phyloP scores from a whole-genome alignment of 2,888 invertebrate species.

The Epirrhoe tristata region DNA sequence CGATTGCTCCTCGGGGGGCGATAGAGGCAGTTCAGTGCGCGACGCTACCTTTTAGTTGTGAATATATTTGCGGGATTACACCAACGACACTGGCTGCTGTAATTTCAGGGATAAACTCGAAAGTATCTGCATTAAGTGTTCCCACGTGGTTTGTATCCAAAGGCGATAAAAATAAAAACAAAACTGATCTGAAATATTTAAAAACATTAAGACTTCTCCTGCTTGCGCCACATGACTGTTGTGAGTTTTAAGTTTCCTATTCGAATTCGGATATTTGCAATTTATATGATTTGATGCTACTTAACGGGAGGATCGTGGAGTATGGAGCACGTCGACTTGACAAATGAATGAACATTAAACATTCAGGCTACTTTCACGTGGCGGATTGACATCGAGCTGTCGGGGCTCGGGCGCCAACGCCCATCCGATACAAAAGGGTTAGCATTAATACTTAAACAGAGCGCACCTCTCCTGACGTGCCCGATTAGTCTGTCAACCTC shows the following conservation, averaged over 20 bases:
- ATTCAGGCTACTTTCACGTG: conserved; percentile 68
- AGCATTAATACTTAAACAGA: conserved; percentile 79
- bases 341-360: conserved; percentile 82
- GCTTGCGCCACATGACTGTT: background rate
- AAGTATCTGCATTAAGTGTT: conserved; percentile 66
- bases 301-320: conserved; percentile 17
- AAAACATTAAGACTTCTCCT: background rate
- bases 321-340: conserved; percentile 55
- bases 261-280: too few species aligned
- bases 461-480: conserved; percentile 77
- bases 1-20: conserved; percentile 69
- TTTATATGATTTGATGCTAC: conserved; percentile 6
- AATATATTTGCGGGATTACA: conserved; percentile 79
- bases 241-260: background rate
- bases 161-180: conserved; percentile 15
- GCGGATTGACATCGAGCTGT: conserved; percentile 76
- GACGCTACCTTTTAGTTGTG: conserved; percentile 79
- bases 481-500: conserved; percentile 81
- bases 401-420: conserved; percentile 58
- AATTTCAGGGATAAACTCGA: conserved; percentile 73
- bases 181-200: background rate
- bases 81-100: conserved; percentile 62
- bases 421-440: conserved; percentile 77
- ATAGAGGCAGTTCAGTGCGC: conserved; percentile 52
- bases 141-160: conserved; percentile 54